Evolutionary conservation across 2,113 vertebrate species (phyloP).

Genomic region (Thinocorus orbignyianus): DNA sequence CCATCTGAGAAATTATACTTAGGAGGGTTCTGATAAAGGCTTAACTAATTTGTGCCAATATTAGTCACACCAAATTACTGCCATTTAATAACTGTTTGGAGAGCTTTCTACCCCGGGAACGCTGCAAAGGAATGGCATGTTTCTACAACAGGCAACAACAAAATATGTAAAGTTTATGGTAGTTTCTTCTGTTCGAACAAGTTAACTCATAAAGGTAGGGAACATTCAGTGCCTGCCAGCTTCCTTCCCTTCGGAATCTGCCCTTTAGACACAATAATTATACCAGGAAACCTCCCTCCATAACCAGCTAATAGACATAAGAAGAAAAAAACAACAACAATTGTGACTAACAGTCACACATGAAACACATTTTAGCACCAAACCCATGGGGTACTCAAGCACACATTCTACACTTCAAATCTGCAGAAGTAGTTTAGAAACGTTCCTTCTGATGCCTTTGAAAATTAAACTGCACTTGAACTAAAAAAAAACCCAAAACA

Average conservation of each 20-base stretch:
- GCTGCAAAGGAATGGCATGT: background rate
- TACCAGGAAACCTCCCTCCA: background rate
- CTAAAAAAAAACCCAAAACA: background rate
- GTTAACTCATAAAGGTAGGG: slow-evolving; percentile 49
- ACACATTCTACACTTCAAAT: background rate
- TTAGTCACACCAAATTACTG: background rate
- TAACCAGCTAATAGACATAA: background rate
- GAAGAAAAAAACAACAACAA: background rate
- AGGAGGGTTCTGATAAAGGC: background rate
- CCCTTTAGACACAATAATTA: background rate
- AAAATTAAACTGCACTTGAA: background rate
- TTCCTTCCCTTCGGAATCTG: slow-evolving; percentile 1
- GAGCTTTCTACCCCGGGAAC: background rate
- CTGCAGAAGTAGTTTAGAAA: background rate
- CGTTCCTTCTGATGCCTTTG: background rate
- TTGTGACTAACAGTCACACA: background rate
- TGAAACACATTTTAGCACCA: background rate
- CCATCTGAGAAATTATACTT: background rate
- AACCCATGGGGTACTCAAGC: background rate
- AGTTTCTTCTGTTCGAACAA: slow-evolving; percentile 3
- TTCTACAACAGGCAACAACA: background rate
- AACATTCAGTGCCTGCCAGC: background rate
- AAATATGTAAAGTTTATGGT: slow-evolving; percentile 2
- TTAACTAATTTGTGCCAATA: background rate
- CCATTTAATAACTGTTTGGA: background rate